phyloP scores from a whole-genome alignment of 2,888 invertebrate genomes.

The Falcaria lacertinaria region DNA sequence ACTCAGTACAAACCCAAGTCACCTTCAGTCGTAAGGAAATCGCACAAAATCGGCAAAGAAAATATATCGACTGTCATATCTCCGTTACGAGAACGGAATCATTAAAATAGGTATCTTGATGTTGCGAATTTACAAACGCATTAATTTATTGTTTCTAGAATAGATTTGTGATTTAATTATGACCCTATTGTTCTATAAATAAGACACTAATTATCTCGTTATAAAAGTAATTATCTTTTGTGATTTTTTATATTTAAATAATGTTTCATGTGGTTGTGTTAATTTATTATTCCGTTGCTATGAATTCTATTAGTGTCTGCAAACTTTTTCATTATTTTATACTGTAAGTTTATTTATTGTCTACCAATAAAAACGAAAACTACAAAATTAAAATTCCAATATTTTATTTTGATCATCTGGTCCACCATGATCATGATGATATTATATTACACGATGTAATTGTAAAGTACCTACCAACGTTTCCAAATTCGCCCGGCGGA shows the following conservation, averaged over 20 bases:
- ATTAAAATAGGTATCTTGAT: constrained; percentile 20
- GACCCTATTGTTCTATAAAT: not conserved
- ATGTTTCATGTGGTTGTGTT: constrained; percentile 13
- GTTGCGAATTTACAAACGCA: no score
- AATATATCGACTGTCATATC: constrained; percentile 61
- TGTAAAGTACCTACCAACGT: no score
- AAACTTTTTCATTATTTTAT: not conserved
- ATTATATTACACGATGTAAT: no score
- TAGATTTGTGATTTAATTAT: not conserved
- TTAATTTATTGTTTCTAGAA: not conserved
- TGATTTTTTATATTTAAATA: constrained; percentile 5
- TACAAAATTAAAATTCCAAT: no score
- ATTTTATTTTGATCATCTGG: no score
- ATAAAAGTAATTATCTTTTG: not conserved
- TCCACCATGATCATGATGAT: no score
- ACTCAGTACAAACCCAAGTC: constrained; percentile 57
- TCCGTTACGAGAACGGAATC: constrained; percentile 68
- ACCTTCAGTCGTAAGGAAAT: constrained; percentile 57
- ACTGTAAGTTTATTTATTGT: constrained; percentile 1
- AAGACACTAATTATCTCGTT: not conserved
- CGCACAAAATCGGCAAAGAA: constrained; percentile 67
- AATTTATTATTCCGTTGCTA: constrained; percentile 10
- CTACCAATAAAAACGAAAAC: not conserved
- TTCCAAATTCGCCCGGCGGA: no score
- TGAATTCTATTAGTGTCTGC: not conserved